Conservation (phyloP, 2,113 vertebrate species). For the Todiramphus chloris region DNA sequence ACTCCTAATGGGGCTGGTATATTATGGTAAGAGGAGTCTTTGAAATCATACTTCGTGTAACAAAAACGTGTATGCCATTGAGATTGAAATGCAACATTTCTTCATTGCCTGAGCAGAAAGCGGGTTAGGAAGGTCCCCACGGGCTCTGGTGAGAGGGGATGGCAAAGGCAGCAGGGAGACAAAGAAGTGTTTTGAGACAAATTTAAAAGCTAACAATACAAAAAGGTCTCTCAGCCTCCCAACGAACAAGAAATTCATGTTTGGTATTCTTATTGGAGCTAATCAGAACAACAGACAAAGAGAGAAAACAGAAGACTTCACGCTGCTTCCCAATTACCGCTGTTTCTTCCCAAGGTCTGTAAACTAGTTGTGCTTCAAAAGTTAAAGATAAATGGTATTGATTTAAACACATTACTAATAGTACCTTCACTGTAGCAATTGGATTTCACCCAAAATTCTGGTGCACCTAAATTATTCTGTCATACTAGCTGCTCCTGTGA, state of each 20-base stretch:
- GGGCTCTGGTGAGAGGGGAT: background rate
- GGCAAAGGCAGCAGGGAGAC: background rate
- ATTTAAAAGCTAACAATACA: background rate
- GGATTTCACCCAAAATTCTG: slow-evolving; percentile 51
- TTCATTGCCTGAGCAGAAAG: background rate
- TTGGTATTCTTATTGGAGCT: background rate
- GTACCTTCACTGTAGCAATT: background rate
- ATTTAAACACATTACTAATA: slow-evolving; percentile 46
- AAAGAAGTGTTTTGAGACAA: background rate
- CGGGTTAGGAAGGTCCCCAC: background rate
- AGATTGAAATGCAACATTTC: background rate
- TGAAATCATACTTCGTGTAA: background rate
- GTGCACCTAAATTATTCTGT: slow-evolving; percentile 46
- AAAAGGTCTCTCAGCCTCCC: background rate
- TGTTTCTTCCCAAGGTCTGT: slow-evolving; percentile 3
- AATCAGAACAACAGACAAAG: background rate
- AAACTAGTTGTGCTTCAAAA: slow-evolving; percentile 24
- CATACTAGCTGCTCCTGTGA: slow-evolving; percentile 25
- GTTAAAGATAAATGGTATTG: slow-evolving; percentile 49
- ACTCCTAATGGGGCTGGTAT: background rate
- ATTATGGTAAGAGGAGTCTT: background rate
- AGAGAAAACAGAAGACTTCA: background rate
- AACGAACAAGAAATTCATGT: background rate
- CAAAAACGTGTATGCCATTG: background rate
- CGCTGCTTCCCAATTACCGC: background rate